Evolutionary conservation across 2,113 vertebrate species (phyloP), one percentile per base, ranked within the genome.

Genomic region (Xiphophorus hellerii): DNA sequence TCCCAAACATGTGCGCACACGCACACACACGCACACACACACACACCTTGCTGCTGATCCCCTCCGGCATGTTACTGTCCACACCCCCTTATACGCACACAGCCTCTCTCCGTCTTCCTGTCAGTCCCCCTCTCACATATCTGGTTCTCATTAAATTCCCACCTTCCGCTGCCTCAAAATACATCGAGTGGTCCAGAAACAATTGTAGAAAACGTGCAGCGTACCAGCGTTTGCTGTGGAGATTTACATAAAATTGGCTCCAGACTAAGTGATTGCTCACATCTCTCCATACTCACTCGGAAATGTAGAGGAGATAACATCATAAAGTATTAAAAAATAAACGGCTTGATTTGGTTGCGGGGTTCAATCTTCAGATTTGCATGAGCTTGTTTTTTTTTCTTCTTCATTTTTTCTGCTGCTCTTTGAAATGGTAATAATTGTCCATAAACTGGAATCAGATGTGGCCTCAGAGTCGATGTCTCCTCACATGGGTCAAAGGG

Each of bases 371-470:
- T 75, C 42, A 58, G 82, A 87, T 89, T 76, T 82, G 62, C 69
- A 70, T 68, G 63, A 73, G 71, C 82, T 84, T 78, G 81, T 62
- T 33, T 54, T 20, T 48, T 20, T 37, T 37, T 3, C 35, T 37
- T 11, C 35, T 11, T 12, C 2, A 33, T 61, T 35, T 71, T 65
- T 15, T 14, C 31, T 6, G 0, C 65, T 74, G 79, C 22, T 37
- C 71, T 73, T 76, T 69, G n/a, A 82, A 85, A 88, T 68, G 66
- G 82, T 69, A 77, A 84, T 80, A 85, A 86, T 71, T 69, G 78
- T 72, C 42, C 54, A 80, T 81, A 66, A 89, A 93, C 90, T 86
- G n/a, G 73, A 87, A 74, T 92, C 91, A 92, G 86, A 89, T 93
- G 92, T 90, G 71, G 71, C 83, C 61, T 84, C 65, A 17, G 13